Evolutionary conservation across 1,140 invertebrate genomes (phyloP), one percentile per base, ranked within the genome.

Genomic region (Plectus sambesii): DNA sequence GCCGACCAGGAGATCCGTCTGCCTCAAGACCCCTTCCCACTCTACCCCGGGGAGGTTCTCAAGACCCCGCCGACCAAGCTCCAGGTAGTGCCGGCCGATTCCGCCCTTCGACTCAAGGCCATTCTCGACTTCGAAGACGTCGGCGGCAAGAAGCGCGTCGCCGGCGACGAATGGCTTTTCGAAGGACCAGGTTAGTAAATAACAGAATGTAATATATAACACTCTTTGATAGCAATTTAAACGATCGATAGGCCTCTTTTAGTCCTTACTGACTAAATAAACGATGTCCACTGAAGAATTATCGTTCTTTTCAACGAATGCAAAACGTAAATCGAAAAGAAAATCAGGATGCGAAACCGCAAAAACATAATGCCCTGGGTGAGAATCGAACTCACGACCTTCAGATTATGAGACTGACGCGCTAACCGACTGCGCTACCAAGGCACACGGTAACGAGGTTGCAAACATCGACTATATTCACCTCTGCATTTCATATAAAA

Each of bases 391-490:
- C 82, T 84, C 82, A 84, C 82, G 83, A 84, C 83, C 83, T 84
- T 83, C 82, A 84, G 82, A 85, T 85, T 85, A 85, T 85, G 82
- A 85, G 83, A 85, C 83, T 85, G 81, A 84, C 83, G 83, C 83
- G 82, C 83, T 85, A n/a, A n/a, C n/a, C n/a, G n/a, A n/a, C n/a
- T n/a, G n/a, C n/a, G n/a, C n/a, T n/a, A n/a, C n/a, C n/a, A n/a
- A n/a, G n/a, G n/a, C n/a, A n/a, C n/a, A n/a, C n/a, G n/a, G n/a
- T n/a, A n/a, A n/a, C n/a, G n/a, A n/a, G n/a, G n/a, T n/a, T n/a
- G n/a, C n/a, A n/a, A n/a, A n/a, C n/a, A n/a, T n/a, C n/a, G n/a
- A n/a, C n/a, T n/a, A n/a, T n/a, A n/a, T n/a, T n/a, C n/a, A n/a
- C n/a, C n/a, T n/a, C n/a, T n/a, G n/a, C n/a, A n/a, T n/a, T n/a